A percentile compares a stretch with the other conserved stretches of the same genome.
Evolutionary conservation across 2,113 vertebrate genomes (phyloP).

Genomic region (Perca fluviatilis): DNA sequence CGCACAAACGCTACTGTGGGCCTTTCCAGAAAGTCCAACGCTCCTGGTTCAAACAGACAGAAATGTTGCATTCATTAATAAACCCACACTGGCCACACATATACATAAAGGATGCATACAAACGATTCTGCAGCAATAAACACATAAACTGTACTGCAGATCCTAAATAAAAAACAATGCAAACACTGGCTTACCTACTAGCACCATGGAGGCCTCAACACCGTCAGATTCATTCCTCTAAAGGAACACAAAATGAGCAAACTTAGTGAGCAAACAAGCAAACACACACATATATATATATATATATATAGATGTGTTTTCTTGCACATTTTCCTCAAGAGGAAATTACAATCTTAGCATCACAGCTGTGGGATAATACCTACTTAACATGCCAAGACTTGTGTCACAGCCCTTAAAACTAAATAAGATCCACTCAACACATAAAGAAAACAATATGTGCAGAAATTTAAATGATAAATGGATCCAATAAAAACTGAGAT

Average conservation of each 20-base stretch:
- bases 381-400: neutral
- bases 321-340: neutral
- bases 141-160: neutral
- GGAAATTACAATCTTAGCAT: neutral
- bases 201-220: conserved; percentile 89
- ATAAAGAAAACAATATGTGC: neutral
- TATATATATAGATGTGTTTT: neutral
- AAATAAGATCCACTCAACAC: neutral
- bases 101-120: neutral
- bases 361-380: neutral
- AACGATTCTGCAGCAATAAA: neutral
- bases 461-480: neutral
- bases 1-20: conserved; percentile 88
- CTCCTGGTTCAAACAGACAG: conserved; percentile 66
- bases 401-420: neutral
- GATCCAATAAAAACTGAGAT: neutral
- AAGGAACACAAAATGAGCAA: conserved; percentile 38
- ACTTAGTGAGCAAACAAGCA: neutral
- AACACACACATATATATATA: no score
- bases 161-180: neutral
- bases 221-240: conserved; percentile 81
- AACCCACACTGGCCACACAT: neutral
- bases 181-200: conserved; percentile 87
- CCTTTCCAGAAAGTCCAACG: conserved; percentile 83
- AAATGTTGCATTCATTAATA: neutral